These are phyloP conservation scores for Cryptotermes secundus DNA, from an alignment of 1,140 invertebrate genomes.

Conservation along the genomic window DNA sequence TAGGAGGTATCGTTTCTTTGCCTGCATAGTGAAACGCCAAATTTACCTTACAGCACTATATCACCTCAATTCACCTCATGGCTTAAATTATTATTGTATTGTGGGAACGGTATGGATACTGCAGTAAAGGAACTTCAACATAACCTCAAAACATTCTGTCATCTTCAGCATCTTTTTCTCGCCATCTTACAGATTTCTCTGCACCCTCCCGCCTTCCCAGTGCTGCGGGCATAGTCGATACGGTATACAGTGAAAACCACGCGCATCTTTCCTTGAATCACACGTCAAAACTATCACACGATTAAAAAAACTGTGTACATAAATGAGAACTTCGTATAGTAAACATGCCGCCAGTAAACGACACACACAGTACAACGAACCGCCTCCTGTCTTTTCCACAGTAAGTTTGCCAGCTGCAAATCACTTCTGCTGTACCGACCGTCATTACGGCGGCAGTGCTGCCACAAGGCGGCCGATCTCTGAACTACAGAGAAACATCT, in stretches of 20 bases:
- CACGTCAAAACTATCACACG: neutral
- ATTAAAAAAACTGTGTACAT: neutral
- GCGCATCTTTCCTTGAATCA: conserved; percentile 20
- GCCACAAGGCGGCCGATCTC: neutral
- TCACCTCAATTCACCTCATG: conserved; percentile 21
- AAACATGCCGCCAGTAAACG: conserved; percentile 6
- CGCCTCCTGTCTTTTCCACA: conserved; percentile 23
- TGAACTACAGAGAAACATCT: neutral
- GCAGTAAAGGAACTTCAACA: conserved; percentile 26
- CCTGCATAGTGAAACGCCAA: conserved; percentile 69
- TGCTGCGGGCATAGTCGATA: conserved; percentile 25
- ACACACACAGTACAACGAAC: conserved; percentile 3
- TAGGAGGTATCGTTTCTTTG: conserved; percentile 88
- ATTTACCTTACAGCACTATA: neutral
- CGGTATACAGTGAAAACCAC: conserved; percentile 23
- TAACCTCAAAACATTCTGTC: conserved; percentile 24
- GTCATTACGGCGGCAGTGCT: conserved; percentile 28
- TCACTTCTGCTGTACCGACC: conserved; percentile 13
- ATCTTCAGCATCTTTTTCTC: conserved; percentile 23
- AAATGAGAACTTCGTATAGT: conserved; percentile 23
- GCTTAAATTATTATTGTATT: neutral
- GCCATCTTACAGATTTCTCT: conserved; percentile 30
- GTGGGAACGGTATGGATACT: neutral
- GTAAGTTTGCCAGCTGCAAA: conserved; percentile 28
- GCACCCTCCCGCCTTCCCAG: neutral